Evolutionary conservation across 2,113 vertebrate species (phyloP).

Genomic region (Hydrolagus affinis): DNA sequence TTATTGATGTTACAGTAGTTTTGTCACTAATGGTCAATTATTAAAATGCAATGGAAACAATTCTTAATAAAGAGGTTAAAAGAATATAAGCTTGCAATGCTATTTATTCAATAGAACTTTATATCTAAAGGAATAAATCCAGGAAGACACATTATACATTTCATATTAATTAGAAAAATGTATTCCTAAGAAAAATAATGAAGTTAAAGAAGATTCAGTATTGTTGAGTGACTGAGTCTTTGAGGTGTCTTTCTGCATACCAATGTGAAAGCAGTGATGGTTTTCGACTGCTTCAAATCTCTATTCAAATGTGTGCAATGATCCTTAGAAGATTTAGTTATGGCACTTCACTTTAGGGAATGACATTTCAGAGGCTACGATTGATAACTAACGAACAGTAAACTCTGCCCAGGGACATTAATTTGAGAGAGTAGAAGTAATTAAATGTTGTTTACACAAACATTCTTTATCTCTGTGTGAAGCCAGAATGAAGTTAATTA

Average conservation of each 20-base stretch:
- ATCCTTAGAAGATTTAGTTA: not conserved
- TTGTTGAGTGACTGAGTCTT: not conserved
- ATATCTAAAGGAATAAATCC: not conserved
- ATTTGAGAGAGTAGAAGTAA: not conserved
- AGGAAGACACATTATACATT: not conserved
- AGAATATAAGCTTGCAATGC: not conserved
- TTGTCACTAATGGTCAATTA: not conserved
- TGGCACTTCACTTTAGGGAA: not conserved
- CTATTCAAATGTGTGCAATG: not conserved
- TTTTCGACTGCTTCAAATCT: not conserved
- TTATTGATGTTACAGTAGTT: too few relatives aligned
- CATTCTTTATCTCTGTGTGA: conserved; percentile 1
- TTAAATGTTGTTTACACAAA: not conserved
- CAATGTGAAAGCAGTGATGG: not conserved
- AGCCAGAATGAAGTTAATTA: not conserved
- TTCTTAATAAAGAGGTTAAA: not conserved
- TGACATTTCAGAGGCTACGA: not conserved
- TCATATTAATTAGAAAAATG: not conserved
- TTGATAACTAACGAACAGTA: not conserved
- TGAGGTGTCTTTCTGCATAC: not conserved
- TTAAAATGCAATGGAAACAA: not conserved
- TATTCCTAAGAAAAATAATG: not conserved
- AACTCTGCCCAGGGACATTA: not conserved
- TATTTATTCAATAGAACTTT: not conserved
- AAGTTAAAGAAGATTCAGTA: not conserved